Conservation (phyloP, 2,888 invertebrate genomes). For the Smittia aterrima region DNA sequence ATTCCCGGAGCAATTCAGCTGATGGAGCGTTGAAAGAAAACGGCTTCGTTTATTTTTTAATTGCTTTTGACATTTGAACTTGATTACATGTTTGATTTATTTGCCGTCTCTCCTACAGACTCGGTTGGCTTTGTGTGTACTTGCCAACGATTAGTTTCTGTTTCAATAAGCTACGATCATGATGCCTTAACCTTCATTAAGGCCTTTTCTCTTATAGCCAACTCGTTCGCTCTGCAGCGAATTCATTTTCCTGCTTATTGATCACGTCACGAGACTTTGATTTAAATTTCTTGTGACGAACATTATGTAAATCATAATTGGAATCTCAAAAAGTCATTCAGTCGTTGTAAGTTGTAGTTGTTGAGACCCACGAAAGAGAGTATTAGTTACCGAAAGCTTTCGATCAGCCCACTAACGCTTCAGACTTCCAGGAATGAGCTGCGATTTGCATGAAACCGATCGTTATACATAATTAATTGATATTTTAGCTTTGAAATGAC, state of each 20-base stretch:
- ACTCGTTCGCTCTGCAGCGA: not conserved
- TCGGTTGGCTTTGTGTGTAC: not conserved
- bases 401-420: no score
- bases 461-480: constrained; percentile 29
- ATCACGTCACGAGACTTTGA: not conserved
- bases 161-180: not conserved
- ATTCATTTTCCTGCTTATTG: not conserved
- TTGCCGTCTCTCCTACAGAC: not conserved
- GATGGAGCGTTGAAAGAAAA: not conserved
- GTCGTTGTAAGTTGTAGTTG: no score
- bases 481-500: not conserved
- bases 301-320: constrained; percentile 6
- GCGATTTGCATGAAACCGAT: constrained; percentile 12
- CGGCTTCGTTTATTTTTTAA: not conserved
- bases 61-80: constrained; percentile 23
- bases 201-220: not conserved
- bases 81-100: constrained; percentile 9
- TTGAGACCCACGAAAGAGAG: no score
- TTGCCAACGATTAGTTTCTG: not conserved
- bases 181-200: not conserved
- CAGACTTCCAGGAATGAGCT: not conserved
- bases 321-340: not conserved
- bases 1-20: not conserved
- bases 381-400: no score
- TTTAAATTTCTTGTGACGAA: not conserved